Percentiles rank a stretch among this genome's conserved stretches.
Conservation (phyloP, 1,140 invertebrate species). For the Ptiloglossa arizonensis region DNA sequence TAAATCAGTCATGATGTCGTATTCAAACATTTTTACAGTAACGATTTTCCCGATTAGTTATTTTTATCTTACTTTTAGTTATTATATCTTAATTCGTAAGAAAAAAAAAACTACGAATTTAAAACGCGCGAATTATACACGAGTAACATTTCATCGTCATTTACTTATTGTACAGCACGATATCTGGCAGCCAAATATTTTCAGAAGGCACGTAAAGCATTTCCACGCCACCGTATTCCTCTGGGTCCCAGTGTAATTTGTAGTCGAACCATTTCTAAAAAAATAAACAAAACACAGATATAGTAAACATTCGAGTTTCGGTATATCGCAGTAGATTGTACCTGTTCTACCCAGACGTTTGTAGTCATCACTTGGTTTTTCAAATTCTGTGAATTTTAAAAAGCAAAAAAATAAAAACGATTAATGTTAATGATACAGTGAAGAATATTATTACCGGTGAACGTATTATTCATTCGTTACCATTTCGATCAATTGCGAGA, state of each 20-base stretch:
- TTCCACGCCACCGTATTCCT: constrained; percentile 95
- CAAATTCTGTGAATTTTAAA: constrained; percentile 84
- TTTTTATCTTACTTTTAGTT: too few relatives aligned
- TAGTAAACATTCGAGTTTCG: neutral
- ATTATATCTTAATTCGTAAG: too few relatives aligned
- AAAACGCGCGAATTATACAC: neutral
- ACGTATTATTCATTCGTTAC: constrained; percentile 78
- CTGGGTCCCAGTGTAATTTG: constrained; percentile 95
- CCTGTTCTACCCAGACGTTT: constrained; percentile 96
- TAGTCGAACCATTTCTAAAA: constrained; percentile 96
- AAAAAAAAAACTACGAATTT: neutral
- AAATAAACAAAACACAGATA: neutral
- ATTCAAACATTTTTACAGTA: neutral
- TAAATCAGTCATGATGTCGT: neutral
- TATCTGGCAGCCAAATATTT: constrained; percentile 95
- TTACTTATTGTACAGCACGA: constrained; percentile 94
- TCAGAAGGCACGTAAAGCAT: constrained; percentile 96
- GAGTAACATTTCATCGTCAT: constrained; percentile 46
- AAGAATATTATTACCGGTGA: neutral
- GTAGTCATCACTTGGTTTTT: constrained; percentile 98
- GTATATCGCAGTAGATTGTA: constrained; percentile 71
- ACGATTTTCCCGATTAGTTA: too few relatives aligned
- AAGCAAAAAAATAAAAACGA: constrained; percentile 28
- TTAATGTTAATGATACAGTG: too few relatives aligned
- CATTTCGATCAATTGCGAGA: constrained; percentile 98